A percentile compares a stretch with the other conserved stretches of the same genome.
Conservation (phyloP, 2,797 vertebrate genomes). For the Xenopus petersii region DNA sequence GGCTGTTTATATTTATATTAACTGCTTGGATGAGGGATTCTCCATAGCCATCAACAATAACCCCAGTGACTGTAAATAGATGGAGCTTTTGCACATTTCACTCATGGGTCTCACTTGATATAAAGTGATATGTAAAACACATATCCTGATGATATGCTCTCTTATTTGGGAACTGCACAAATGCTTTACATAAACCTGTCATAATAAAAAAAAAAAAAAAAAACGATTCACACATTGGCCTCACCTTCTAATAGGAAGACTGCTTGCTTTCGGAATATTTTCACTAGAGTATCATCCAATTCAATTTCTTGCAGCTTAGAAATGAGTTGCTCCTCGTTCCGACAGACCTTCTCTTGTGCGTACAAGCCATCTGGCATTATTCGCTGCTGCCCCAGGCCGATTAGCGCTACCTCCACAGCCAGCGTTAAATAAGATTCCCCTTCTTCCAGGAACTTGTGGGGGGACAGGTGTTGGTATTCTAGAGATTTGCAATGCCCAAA, state of each 20-base stretch:
- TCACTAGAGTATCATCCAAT: constrained; percentile 81
- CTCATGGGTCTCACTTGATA: too few relatives aligned
- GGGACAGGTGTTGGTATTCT: constrained; percentile 83
- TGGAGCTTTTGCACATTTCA: too few relatives aligned
- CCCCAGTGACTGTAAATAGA: too few relatives aligned
- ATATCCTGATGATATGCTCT: too few relatives aligned
- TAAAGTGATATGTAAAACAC: too few relatives aligned
- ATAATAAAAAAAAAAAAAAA: too few relatives aligned
- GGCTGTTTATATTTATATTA: too few relatives aligned
- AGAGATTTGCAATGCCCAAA: constrained; percentile 79
- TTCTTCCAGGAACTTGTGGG: constrained; percentile 84
- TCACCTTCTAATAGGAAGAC: constrained; percentile 90
- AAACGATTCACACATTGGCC: background rate
- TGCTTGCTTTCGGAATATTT: constrained; percentile 92
- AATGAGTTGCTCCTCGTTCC: constrained; percentile 91
- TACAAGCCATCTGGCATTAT: constrained; percentile 94
- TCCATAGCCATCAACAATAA: too few relatives aligned
- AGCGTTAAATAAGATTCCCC: constrained; percentile 83
- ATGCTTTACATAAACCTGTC: too few relatives aligned
- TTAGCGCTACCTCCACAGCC: constrained; percentile 86
- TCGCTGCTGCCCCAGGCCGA: constrained; percentile 89
- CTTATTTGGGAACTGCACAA: too few relatives aligned
- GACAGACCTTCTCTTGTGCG: constrained; percentile 92
- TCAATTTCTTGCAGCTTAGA: constrained; percentile 88
- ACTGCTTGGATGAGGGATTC: too few relatives aligned